Percentiles rank a stretch among this genome's conserved stretches.
Conservation (phyloP, 2,888 invertebrate species). For the Sinohyriopsis cumingii region DNA sequence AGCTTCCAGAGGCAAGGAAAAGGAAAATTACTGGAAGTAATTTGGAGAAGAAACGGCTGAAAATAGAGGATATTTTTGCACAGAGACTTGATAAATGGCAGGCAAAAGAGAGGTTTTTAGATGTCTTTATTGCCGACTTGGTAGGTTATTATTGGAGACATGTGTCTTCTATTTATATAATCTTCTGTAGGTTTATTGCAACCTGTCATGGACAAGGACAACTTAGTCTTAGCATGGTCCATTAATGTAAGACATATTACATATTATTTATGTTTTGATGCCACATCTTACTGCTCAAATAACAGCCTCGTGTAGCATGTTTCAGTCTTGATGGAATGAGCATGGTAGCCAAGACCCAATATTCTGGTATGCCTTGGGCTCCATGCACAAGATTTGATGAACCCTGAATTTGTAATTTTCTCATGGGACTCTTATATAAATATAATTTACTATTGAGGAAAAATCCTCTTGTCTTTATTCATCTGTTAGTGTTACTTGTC, state of each 20-base stretch:
- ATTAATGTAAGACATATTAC: too few relatives aligned
- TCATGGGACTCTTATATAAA: background rate
- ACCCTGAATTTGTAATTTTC: background rate
- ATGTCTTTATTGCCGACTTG: constrained; percentile 59
- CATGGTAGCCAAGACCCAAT: too few relatives aligned
- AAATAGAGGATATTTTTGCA: constrained; percentile 21
- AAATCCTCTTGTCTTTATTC: too few relatives aligned
- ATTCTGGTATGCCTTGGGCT: background rate
- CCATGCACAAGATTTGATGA: background rate
- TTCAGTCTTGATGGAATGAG: too few relatives aligned
- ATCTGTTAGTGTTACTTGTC: too few relatives aligned
- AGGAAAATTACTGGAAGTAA: constrained; percentile 1
- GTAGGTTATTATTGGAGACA: constrained; percentile 25
- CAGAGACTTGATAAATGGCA: constrained; percentile 9
- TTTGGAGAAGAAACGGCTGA: constrained; percentile 3
- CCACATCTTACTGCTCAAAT: too few relatives aligned
- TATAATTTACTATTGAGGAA: too few relatives aligned
- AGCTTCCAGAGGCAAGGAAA: background rate
- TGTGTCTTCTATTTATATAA: background rate
- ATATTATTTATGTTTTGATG: too few relatives aligned
- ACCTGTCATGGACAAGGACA: background rate
- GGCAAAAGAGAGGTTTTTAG: constrained; percentile 42
- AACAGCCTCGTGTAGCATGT: too few relatives aligned
- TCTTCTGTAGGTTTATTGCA: background rate
- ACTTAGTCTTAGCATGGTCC: too few relatives aligned